phyloP scores from a whole-genome alignment of 2,888 invertebrate species.

The Piscicola geometra region DNA sequence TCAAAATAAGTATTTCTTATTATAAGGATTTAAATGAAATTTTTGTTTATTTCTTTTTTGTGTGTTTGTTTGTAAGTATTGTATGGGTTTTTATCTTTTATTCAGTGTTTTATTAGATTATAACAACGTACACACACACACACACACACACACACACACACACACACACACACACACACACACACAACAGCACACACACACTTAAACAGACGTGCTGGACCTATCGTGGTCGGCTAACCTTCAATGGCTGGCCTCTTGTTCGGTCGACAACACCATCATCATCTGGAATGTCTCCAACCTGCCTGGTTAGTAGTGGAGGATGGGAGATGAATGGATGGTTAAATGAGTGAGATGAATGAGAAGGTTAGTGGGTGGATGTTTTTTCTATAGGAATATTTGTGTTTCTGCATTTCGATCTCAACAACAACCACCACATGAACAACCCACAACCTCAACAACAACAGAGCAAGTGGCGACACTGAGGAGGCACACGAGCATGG shows the following conservation, averaged over 20 bases:
- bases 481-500: constrained; percentile 80
- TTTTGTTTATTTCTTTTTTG: too few relatives aligned
- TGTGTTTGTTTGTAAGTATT: background rate
- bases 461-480: constrained; percentile 67
- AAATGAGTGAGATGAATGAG: too few relatives aligned
- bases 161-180: background rate
- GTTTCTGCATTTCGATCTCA: too few relatives aligned
- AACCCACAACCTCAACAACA: background rate
- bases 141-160: too few relatives aligned
- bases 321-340: too few relatives aligned
- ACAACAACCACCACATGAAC: background rate
- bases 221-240: constrained; percentile 93
- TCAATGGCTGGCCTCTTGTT: constrained; percentile 88
- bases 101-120: background rate
- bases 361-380: too few relatives aligned
- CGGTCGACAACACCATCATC: constrained; percentile 93
- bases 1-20: too few relatives aligned
- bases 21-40: too few relatives aligned
- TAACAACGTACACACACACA: too few relatives aligned
- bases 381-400: too few relatives aligned
- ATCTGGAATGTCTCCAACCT: constrained; percentile 92
- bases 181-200: background rate
- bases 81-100: background rate
- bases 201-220: constrained; percentile 77
- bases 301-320: constrained; percentile 62